phyloP scores from a whole-genome alignment of 2,888 invertebrate genomes.

The Xanthorhoe spadicearia region DNA sequence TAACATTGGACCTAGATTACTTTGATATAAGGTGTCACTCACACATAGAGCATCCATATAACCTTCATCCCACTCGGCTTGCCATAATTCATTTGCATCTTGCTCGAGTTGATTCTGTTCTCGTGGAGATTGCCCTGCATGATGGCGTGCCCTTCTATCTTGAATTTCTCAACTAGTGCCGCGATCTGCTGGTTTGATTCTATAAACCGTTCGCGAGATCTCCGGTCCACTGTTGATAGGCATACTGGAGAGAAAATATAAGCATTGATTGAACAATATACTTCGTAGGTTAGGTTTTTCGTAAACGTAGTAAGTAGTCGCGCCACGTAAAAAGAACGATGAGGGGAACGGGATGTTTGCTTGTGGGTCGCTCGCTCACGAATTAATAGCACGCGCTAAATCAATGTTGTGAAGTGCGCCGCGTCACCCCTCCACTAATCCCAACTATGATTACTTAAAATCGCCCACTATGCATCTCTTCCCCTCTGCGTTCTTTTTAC shows the following conservation, averaged over 20 bases:
- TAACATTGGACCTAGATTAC: neutral
- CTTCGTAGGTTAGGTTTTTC: no score
- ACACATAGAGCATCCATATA: conserved; percentile 89
- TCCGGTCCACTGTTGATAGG: conserved; percentile 86
- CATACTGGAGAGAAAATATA: conserved; percentile 70
- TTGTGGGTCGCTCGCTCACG: no score
- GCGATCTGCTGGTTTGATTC: conserved; percentile 97
- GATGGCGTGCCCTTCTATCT: conserved; percentile 91
- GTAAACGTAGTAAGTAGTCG: no score
- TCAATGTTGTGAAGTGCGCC: no score
- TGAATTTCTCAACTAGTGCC: conserved; percentile 95
- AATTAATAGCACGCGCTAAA: no score
- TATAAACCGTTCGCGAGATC: conserved; percentile 94
- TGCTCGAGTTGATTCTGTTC: conserved; percentile 86
- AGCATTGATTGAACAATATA: no score
- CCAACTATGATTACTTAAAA: no score
- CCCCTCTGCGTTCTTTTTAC: no score
- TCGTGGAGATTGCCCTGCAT: conserved; percentile 86
- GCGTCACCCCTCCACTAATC: no score
- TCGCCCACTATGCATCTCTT: no score
- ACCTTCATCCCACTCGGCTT: conserved; percentile 88
- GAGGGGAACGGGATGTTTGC: no score
- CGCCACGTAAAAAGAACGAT: no score
- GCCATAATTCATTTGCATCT: conserved; percentile 90
- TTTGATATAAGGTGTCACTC: conserved; percentile 54